These are phyloP conservation scores for Apoderus coryli DNA, from an alignment of 2,888 invertebrate species.

Conservation along the genomic window DNA sequence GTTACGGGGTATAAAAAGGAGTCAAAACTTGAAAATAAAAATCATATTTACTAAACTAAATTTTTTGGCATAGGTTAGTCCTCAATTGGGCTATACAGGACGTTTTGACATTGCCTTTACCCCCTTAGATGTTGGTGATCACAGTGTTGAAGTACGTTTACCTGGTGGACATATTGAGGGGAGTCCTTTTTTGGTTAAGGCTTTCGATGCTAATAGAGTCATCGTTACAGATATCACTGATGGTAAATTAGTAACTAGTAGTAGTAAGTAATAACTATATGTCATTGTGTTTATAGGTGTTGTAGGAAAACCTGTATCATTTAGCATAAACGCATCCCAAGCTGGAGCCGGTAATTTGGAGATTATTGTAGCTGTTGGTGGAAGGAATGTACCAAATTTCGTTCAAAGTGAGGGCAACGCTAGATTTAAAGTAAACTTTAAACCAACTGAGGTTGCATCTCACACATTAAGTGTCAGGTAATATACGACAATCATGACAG, in stretches of 20 bases:
- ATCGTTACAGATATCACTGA: conserved; percentile 86
- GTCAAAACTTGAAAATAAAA: too few species aligned
- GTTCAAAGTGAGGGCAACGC: conserved; percentile 96
- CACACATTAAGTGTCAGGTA: conserved; percentile 81
- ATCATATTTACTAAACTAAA: too few species aligned
- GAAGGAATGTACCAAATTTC: conserved; percentile 94
- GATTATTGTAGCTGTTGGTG: conserved; percentile 92
- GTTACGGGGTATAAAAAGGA: too few species aligned
- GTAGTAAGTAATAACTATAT: too few species aligned
- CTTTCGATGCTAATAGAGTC: conserved; percentile 91
- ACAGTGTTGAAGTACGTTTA: conserved; percentile 66
- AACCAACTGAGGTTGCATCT: conserved; percentile 83
- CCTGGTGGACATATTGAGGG: conserved; percentile 78
- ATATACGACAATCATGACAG: too few species aligned
- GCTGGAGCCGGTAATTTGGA: conserved; percentile 90
- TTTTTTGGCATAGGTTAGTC: conserved; percentile 25
- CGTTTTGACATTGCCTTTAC: conserved; percentile 46
- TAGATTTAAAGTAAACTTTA: conserved; percentile 87
- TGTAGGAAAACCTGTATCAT: conserved; percentile 86
- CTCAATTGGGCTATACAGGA: conserved; percentile 32
- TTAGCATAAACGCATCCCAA: conserved; percentile 75
- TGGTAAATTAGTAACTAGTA: too few species aligned
- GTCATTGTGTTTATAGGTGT: too few species aligned
- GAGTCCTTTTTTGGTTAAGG: conserved; percentile 89
- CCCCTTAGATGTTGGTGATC: conserved; percentile 84